Evolutionary conservation across 2,113 vertebrate genomes (phyloP), one percentile per base, ranked within the genome.

Genomic region (Daphoenositta chrysoptera): DNA sequence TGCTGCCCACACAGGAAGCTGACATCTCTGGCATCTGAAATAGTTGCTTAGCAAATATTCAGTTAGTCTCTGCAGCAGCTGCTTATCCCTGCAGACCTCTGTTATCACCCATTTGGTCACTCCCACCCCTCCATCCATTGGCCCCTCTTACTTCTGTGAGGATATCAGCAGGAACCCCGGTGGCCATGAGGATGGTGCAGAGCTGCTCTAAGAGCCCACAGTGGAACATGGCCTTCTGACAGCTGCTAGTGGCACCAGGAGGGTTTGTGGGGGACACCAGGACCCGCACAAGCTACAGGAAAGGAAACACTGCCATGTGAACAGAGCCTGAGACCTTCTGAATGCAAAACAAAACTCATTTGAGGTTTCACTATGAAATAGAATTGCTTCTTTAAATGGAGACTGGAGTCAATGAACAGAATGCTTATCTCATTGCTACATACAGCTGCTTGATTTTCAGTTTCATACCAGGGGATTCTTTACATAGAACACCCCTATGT

Each of bases 151-250:
- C 99, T 98, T 99, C 99, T 1, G 99, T 99, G 86, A 99, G 98
- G 92, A 99, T 99, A 65, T 99, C 99, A 17, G 99, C 99, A 83
- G 99, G 99, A 72, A 99, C 99, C 1, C 99, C 99, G 0, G 99
- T 99, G 13, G 99, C 99, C 99, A 99, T 99, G 40, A 99, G 98
- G 97, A 99, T 99, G 19, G 98, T 99, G 81, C 99, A 99, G 73
- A 99, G 98, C 97, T 99, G 99, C 93, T 99, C 99, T 47, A 99
- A 83, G 35, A 99, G 96, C 42, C 98, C 99, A 37, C 99, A 99
- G 96, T 99, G 99, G 94, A 98, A 99, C 99, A 99, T 99, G 9
- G 99, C 98, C 95, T 99, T 99, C 97, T 99, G 99, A 87, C 99
- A 99, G 94, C 98, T 99, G 94, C 99, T 98, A 18, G 99, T 99